These are phyloP conservation scores for Rhinella marina DNA, from an alignment of 2,797 vertebrate genomes.

Conservation along the genomic window DNA sequence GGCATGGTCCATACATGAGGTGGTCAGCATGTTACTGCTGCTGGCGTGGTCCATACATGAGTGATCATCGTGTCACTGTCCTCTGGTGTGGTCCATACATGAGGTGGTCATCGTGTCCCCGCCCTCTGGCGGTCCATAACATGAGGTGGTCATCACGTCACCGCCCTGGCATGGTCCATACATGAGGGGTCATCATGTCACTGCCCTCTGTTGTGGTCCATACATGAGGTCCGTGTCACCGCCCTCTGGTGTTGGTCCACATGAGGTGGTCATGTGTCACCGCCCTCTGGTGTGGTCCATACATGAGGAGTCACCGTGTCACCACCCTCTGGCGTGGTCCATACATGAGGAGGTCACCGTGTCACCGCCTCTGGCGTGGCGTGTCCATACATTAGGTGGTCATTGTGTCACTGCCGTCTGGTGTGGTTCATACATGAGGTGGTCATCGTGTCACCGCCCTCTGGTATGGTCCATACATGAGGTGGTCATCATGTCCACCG, in stretches of 20 bases:
- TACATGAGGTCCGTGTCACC: neutral
- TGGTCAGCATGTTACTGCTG: no score
- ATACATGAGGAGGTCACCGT: neutral
- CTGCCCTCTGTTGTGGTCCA: neutral
- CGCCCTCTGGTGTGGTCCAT: neutral
- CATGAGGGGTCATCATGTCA: neutral
- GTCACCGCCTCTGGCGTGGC: no score
- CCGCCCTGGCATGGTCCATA: neutral
- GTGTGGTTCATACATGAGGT: neutral
- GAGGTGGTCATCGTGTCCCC: neutral
- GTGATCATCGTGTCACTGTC: no score
- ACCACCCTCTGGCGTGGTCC: neutral
- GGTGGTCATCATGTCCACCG: no score
- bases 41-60: neutral
- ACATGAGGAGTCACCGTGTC: neutral
- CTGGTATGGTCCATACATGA: neutral
- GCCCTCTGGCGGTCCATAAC: neutral
- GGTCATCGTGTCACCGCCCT: no score
- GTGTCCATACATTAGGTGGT: neutral
- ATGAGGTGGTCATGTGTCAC: neutral
- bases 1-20: neutral
- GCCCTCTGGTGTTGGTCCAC: neutral
- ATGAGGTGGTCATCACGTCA: neutral
- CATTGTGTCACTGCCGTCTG: no score
- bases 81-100: neutral